Percentiles rank a stretch among this genome's conserved stretches.
Conservation (phyloP, 2,797 vertebrate species). For the Lerista edwardsae region DNA sequence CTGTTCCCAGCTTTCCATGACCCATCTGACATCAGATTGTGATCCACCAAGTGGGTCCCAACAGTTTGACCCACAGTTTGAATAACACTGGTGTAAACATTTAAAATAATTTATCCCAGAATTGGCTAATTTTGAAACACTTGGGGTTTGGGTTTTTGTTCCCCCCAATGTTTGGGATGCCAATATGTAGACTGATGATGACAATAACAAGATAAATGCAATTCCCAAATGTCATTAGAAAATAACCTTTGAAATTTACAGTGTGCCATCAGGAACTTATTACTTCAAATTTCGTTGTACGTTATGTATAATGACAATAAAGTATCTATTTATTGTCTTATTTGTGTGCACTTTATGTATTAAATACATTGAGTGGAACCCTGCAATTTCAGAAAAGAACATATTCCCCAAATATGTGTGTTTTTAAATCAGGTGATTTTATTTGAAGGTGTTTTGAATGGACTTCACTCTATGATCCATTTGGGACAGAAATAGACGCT, state of each 20-base stretch:
- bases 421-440: background rate
- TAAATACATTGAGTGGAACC: background rate
- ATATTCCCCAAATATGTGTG: background rate
- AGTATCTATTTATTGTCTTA: too few relatives aligned
- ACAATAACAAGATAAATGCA: background rate
- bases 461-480: background rate
- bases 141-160: background rate
- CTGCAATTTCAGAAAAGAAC: background rate
- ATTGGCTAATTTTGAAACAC: background rate
- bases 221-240: background rate
- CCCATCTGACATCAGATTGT: too few relatives aligned
- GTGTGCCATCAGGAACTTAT: background rate
- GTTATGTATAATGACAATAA: too few relatives aligned
- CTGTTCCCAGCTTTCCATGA: too few relatives aligned
- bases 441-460: background rate
- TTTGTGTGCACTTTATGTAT: too few relatives aligned
- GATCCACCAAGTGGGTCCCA: too few relatives aligned
- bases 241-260: background rate
- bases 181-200: background rate
- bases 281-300: too few relatives aligned
- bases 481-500: rapidly evolving
- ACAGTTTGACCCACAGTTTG: too few relatives aligned
- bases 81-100: too few relatives aligned
- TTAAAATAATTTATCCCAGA: background rate
- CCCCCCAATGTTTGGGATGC: rapidly evolving